Evolutionary conservation across 2,113 vertebrate genomes (phyloP), one percentile per base, ranked within the genome.

Genomic region (Cyprinus carpio): DNA sequence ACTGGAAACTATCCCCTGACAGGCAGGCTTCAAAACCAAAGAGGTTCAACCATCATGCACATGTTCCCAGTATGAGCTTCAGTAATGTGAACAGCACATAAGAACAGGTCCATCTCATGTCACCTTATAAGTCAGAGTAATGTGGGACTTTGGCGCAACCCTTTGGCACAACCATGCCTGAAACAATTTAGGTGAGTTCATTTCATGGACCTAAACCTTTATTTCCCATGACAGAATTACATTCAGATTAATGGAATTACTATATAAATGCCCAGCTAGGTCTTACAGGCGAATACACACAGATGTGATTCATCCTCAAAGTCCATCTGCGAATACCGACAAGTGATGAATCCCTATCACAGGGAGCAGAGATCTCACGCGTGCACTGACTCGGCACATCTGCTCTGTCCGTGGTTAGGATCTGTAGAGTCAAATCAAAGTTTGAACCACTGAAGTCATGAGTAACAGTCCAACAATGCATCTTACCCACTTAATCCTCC

Each of bases 111-210:
- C 91, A 89, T 92, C 87, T 74, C 91, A 90, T 93, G 93, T 92
- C 92, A 93, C 91, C 92, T 92, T 85, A 93, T 94, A 90, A 94
- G 90, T 95, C 92, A 90, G 88, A 93, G 94, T 95, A 94, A 87
- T 90, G 93, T 91, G 92, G 89, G 91, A 94, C 94, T 88, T 93
- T 95, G 94, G 94, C 95, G 94, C 92, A 93, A 82, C 87, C 90
- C 94, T 88, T 93, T 95, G 94, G 94, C 95, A 95, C 92, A 93
- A 82, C 87, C 90, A 93, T 90, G 90, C 92, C 93, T 71, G 88
- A 75, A 85, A 96, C 95, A 95, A 96, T 95, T 95, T 96, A 89
- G 3, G 84, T 67, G 87, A 88, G 85, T 34, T 40, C 83, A 86
- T 91, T 90, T 89, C 90, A 84, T 46, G 84, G 65, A 62, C 75